Conservation (phyloP, 2,797 vertebrate species). For the Myripristis jacobus region DNA sequence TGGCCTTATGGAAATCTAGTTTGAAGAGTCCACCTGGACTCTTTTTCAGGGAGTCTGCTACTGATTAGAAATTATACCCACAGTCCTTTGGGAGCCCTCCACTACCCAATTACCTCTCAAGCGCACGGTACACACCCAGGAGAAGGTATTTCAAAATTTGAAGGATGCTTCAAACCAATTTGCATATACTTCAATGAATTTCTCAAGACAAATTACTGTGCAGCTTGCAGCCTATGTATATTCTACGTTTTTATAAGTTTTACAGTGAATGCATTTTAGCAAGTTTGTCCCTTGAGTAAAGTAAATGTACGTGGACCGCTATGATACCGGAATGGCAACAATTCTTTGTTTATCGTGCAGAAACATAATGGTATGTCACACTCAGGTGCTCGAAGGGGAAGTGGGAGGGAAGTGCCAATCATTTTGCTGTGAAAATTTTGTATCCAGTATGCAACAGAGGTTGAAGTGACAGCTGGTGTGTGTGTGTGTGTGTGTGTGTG, state of each 20-base stretch:
- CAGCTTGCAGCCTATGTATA: neutral
- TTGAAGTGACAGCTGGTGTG: constrained; percentile 45
- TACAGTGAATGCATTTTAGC: constrained; percentile 30
- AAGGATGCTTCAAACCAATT: constrained; percentile 54
- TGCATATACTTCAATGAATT: constrained; percentile 46
- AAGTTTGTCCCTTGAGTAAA: constrained; percentile 22
- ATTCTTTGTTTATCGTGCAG: no score
- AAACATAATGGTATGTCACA: neutral
- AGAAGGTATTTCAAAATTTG: constrained; percentile 44
- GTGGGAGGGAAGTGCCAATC: constrained; percentile 6
- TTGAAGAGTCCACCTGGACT: constrained; percentile 71
- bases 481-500: constrained; percentile 32
- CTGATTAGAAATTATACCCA: constrained; percentile 70
- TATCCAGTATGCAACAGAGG: neutral
- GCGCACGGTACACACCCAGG: constrained; percentile 42
- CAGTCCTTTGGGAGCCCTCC: constrained; percentile 56
- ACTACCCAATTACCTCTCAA: constrained; percentile 64
- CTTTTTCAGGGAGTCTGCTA: constrained; percentile 52
- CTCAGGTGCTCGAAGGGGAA: constrained; percentile 1
- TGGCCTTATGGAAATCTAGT: constrained; percentile 52
- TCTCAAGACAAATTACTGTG: constrained; percentile 34
- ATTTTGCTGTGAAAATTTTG: constrained; percentile 17
- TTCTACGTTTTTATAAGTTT: constrained; percentile 37
- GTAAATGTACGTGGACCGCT: neutral
- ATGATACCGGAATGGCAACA: neutral